Evolutionary conservation across 2,888 invertebrate genomes (phyloP).

Genomic region (Thymelicus acteon): DNA sequence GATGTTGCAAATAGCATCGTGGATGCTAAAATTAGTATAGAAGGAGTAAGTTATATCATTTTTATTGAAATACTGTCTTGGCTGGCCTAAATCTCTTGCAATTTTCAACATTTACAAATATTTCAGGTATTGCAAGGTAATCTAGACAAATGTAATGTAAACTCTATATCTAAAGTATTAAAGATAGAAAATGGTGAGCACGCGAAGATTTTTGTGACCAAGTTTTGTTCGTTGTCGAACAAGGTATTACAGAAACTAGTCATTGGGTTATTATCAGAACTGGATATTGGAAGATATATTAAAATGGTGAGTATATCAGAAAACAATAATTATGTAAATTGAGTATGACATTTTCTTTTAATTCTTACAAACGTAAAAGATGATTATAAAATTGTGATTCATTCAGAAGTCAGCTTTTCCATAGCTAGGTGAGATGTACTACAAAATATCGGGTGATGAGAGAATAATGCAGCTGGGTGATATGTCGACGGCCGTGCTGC

Average conservation of each 20-base stretch:
- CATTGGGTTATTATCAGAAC: conserved; percentile 71
- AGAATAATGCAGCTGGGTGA: conserved; percentile 70
- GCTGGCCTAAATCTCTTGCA: too few relatives aligned
- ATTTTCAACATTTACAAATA: not conserved
- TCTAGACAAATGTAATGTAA: conserved; percentile 58
- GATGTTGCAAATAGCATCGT: conserved; percentile 72
- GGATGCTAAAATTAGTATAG: conserved; percentile 74
- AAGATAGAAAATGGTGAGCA: conserved; percentile 52
- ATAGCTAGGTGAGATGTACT: conserved; percentile 76
- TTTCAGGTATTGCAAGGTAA: conserved; percentile 67
- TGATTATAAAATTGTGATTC: too few relatives aligned
- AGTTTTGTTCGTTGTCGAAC: conserved; percentile 70
- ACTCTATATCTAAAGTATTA: conserved; percentile 50
- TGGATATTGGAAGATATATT: conserved; percentile 80
- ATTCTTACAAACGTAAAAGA: not conserved
- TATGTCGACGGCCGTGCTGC: conserved; percentile 70
- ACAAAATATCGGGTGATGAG: conserved; percentile 76
- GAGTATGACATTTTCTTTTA: too few relatives aligned
- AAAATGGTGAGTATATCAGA: conserved; percentile 70
- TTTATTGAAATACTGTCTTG: not conserved
- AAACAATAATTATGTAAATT: not conserved
- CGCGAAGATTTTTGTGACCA: conserved; percentile 60
- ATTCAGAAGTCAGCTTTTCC: not conserved
- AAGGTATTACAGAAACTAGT: conserved; percentile 71
- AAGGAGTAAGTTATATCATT: conserved; percentile 75